Evolutionary conservation across 2,113 vertebrate genomes (phyloP), one percentile per base, ranked within the genome.

Genomic region (Emydocephalus ijimae): DNA sequence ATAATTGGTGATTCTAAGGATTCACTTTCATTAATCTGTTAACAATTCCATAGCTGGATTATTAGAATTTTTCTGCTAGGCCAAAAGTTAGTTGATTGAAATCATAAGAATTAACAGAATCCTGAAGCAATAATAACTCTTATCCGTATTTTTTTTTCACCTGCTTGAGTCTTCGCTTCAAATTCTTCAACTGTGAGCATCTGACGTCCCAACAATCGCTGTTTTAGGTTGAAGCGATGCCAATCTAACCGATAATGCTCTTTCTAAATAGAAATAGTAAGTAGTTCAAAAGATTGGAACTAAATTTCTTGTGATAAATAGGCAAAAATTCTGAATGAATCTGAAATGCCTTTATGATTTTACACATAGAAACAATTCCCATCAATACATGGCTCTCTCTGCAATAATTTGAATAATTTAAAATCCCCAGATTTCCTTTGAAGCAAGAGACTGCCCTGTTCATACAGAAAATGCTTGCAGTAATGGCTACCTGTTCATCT

Each of bases 181-280:
- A 99, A 99, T 91, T 98, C 98, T 89, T 98, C 97, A 14, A 96
- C 97, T 0, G 98, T 97, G 87, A 98, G 95, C 0, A 97, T 54
- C 2, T 1, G 95, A 87, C 93, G 94, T 59, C 98, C 97, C 34
- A 95, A 94, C 8, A 99, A 97, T 87, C 98, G 98, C 50, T 98
- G 98, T 95, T 98, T 99, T 95, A 99, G 96, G 96, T 99, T 99
- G 94, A 99, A 99, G 20, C 98, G 98, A 95, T 99, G 99, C 99
- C 98, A 99, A 95, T 99, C 99, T 0, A 99, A 98, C 52, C 98
- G 99, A 95, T 99, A 99, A 96, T 99, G 99, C 89, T 99, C 99
- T 92, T 96, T 98, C 99, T 99, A 93, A 39, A 87, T 85, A 69
- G 55, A 3, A 89, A n/a, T 10, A 89, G 54, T 59, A 74, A 74